Evolutionary conservation across 2,113 vertebrate species (phyloP).

Genomic region (Dasypus novemcinctus): DNA sequence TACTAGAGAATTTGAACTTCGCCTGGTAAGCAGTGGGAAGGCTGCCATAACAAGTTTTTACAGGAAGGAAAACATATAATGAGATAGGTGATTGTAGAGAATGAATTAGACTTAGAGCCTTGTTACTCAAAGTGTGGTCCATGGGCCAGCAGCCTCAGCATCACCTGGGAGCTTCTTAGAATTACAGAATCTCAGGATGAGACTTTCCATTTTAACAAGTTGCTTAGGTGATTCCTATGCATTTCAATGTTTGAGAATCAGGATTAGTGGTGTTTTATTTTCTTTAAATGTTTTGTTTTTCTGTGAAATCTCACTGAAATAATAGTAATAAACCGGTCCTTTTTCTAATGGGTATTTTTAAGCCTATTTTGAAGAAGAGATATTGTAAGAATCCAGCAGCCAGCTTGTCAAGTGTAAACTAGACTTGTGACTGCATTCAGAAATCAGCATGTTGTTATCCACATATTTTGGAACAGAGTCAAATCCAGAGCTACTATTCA

Average conservation of each 20-base stretch:
- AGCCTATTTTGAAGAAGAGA: background rate
- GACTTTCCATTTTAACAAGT: background rate
- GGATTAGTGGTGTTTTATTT: background rate
- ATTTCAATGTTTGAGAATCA: background rate
- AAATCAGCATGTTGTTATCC: background rate
- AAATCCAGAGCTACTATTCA: background rate
- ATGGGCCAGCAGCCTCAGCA: background rate
- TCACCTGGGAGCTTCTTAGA: background rate
- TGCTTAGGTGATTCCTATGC: background rate
- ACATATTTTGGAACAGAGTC: background rate
- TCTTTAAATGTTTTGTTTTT: background rate
- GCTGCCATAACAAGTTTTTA: background rate
- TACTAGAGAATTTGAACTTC: background rate
- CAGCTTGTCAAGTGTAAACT: background rate
- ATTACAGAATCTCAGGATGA: background rate
- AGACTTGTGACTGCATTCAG: background rate
- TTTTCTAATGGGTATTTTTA: background rate
- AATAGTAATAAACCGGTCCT: background rate
- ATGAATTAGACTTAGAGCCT: background rate
- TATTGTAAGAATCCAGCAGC: background rate
- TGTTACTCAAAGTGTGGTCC: background rate
- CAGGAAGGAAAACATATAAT: background rate
- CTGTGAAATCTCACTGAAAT: background rate
- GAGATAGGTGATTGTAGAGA: background rate
- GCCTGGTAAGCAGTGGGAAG: background rate